Evolutionary conservation across 2,113 vertebrate species (phyloP).

Genomic region (Aspiorhynchus laticeps): DNA sequence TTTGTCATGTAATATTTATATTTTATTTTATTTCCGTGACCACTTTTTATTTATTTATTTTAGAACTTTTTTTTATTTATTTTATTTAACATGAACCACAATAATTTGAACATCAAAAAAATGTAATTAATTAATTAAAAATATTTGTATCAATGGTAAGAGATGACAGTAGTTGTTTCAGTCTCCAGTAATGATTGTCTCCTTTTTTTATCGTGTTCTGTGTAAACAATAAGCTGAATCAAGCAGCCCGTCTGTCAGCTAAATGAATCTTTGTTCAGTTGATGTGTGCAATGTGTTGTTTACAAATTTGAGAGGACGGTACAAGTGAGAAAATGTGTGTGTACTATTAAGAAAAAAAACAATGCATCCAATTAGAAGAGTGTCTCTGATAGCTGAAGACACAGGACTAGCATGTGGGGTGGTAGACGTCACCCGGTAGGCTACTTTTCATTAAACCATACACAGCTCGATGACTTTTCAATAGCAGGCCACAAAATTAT

Average conservation of each 20-base stretch:
- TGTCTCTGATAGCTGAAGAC: constrained; percentile 85
- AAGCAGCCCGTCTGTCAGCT: constrained; percentile 66
- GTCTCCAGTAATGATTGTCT: constrained; percentile 40
- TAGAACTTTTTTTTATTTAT: background rate
- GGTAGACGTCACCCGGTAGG: constrained; percentile 76
- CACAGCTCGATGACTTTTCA: constrained; percentile 88
- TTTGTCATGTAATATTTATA: background rate
- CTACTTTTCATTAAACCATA: constrained; percentile 90
- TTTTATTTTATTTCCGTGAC: background rate
- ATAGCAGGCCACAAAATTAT: constrained; percentile 89
- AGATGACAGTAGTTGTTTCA: constrained; percentile 38
- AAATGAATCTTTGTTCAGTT: constrained; percentile 70
- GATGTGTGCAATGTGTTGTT: constrained; percentile 70
- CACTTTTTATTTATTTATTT: too few relatives aligned
- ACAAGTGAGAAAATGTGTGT: constrained; percentile 64
- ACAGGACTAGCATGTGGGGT: constrained; percentile 83
- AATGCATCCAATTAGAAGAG: constrained; percentile 85
- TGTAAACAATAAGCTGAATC: constrained; percentile 56
- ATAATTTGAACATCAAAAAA: background rate
- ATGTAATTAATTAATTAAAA: background rate
- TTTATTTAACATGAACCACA: background rate
- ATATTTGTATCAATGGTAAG: constrained; percentile 16
- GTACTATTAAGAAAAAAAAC: constrained; percentile 53
- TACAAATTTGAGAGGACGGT: constrained; percentile 69
- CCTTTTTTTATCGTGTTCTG: constrained; percentile 36